phyloP scores from a whole-genome alignment of 2,797 vertebrate species.

The Poeciliopsis presidionis region DNA sequence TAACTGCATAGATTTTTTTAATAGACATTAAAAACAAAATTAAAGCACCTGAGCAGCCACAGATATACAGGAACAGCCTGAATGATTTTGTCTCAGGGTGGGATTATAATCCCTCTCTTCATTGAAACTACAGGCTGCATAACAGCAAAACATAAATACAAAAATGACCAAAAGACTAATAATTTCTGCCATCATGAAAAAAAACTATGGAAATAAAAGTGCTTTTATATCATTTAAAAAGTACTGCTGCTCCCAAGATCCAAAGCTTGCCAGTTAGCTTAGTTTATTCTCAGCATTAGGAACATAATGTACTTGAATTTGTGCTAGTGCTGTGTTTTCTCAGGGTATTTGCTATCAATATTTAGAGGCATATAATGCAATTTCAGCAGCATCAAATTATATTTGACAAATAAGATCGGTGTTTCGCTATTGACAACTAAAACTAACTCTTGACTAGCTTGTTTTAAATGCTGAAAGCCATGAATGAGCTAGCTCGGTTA shows the following conservation, averaged over 20 bases:
- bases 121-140: slow-evolving; percentile 63
- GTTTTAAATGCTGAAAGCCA: background rate
- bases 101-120: slow-evolving; percentile 70
- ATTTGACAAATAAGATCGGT: background rate
- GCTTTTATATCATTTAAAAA: slow-evolving; percentile 61
- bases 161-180: slow-evolving; percentile 40
- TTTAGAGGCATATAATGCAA: background rate
- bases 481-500: background rate
- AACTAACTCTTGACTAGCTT: background rate
- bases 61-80: slow-evolving; percentile 49
- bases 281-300: slow-evolving; percentile 46
- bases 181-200: slow-evolving; percentile 42
- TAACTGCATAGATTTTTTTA: slow-evolving; percentile 70
- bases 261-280: slow-evolving; percentile 58
- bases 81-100: slow-evolving; percentile 66
- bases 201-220: slow-evolving; percentile 72
- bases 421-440: background rate
- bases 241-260: slow-evolving; percentile 42
- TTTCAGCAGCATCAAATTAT: background rate
- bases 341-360: background rate
- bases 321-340: slow-evolving; percentile 11
- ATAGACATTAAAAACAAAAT: slow-evolving; percentile 60
- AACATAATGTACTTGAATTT: slow-evolving; percentile 35
- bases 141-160: slow-evolving; percentile 28
- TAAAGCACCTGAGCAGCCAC: slow-evolving; percentile 26